Evolutionary conservation across 2,113 vertebrate species (phyloP), one percentile per base, ranked within the genome.

Genomic region (Numenius arquata): DNA sequence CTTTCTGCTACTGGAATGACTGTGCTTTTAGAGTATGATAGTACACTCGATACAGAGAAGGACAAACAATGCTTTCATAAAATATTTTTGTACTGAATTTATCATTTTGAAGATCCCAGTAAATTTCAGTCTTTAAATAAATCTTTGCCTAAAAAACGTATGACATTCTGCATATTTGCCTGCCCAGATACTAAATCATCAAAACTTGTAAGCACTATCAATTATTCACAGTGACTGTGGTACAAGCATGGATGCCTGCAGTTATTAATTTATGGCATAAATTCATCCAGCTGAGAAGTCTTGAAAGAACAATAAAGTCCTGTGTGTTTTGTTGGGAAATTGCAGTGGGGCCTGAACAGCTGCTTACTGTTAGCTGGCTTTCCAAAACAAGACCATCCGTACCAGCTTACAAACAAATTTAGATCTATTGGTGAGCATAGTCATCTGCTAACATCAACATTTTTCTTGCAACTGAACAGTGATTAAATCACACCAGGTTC

Each of bases 231-330:
- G 59, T 40, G 92, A 77, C 79, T 80, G 72, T 45, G 45, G 41
- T 63, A 67, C 25, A 83, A 86, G 71, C 79, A 55, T 63, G 68
- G 55, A 66, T 66, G 55, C 55, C 59, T 80, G 41, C 55, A 88
- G 56, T 80, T 89, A 63, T 92, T 89, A 95, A 89, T 95, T 88
- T 93, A 94, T 68, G 40, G 71, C 78, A 85, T 32, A 75, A 85
- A 85, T 65, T 79, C 90, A 90, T 11, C 62, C 81, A 93, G 53
- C 26, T 74, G 71, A 90, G 67, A 80, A 88, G 47, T 38, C 62
- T 88, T 58, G 63, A 86, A 92, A 86, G 68, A 80, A 86, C 53
- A 84, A 77, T 41, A 38, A 76, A 79, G 18, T 92, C 43, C 45
- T 34, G 7, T 55, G 15, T 67, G 40, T 75, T 88, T 68, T 88